These are phyloP conservation scores for Apodemia mormo DNA, from an alignment of 2,888 invertebrate species.

Conservation along the genomic window DNA sequence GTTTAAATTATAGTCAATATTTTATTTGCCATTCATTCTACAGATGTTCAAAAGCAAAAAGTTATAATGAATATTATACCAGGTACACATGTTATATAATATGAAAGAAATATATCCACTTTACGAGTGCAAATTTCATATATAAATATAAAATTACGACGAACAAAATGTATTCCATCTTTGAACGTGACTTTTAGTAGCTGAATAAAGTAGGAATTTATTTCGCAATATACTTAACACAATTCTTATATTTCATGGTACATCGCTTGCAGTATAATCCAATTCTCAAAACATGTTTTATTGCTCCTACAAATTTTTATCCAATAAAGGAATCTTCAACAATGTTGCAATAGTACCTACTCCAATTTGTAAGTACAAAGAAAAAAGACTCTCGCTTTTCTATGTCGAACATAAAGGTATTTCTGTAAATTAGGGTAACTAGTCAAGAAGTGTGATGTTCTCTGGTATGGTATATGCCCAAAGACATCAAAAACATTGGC, in stretches of 20 bases:
- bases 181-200: conserved; percentile 1
- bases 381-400: no score
- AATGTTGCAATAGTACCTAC: neutral
- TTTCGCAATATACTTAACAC: conserved; percentile 1
- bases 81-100: no score
- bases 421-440: no score
- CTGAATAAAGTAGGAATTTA: neutral
- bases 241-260: conserved; percentile 6
- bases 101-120: neutral
- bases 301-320: neutral
- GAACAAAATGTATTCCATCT: neutral
- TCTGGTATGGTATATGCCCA: no score
- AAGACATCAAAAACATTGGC: no score
- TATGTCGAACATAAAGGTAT: no score
- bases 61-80: no score
- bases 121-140: neutral
- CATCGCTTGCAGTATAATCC: neutral
- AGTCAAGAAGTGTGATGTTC: no score
- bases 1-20: no score
- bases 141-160: neutral
- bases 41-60: no score
- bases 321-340: neutral
- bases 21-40: no score
- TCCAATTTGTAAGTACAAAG: neutral
- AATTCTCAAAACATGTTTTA: neutral